phyloP scores from a whole-genome alignment of 2,888 invertebrate species.

The Lapara coniferarum region DNA sequence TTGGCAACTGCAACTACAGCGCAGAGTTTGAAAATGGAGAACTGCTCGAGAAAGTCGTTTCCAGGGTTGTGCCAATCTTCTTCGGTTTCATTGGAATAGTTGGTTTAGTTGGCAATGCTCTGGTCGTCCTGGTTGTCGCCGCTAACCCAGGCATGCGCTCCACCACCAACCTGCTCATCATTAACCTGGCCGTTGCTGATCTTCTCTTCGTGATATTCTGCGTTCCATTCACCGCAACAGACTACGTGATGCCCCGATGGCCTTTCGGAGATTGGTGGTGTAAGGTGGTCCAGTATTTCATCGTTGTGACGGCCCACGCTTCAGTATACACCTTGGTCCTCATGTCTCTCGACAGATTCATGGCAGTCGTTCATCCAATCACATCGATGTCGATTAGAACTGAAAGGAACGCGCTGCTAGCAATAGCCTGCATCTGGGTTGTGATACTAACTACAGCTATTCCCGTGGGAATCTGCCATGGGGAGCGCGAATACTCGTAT shows the following conservation, averaged over 20 bases:
- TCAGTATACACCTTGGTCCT: constrained; percentile 96
- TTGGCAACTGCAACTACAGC: constrained; percentile 69
- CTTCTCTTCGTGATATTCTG: constrained; percentile 96
- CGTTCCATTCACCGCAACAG: constrained; percentile 96
- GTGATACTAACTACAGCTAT: constrained; percentile 90
- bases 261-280: constrained; percentile 96
- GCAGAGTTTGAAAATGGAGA: constrained; percentile 78
- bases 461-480: constrained; percentile 90
- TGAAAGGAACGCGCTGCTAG: constrained; percentile 90
- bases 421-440: constrained; percentile 91
- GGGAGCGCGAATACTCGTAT: constrained; percentile 87
- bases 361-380: constrained; percentile 97
- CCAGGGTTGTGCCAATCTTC: constrained; percentile 89
- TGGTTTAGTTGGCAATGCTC: constrained; percentile 94
- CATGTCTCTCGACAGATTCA: constrained; percentile 95
- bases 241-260: constrained; percentile 94
- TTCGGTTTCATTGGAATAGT: constrained; percentile 94
- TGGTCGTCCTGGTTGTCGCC: constrained; percentile 94
- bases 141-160: constrained; percentile 96
- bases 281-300: constrained; percentile 94
- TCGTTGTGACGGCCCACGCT: constrained; percentile 95
- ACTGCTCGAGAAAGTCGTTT: constrained; percentile 86
- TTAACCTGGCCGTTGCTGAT: constrained; percentile 95
- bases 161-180: constrained; percentile 95
- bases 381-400: constrained; percentile 93